A percentile compares a stretch with the other conserved stretches of the same genome.
Evolutionary conservation across 2,113 vertebrate species (phyloP).

Genomic region (Hassar affinis): DNA sequence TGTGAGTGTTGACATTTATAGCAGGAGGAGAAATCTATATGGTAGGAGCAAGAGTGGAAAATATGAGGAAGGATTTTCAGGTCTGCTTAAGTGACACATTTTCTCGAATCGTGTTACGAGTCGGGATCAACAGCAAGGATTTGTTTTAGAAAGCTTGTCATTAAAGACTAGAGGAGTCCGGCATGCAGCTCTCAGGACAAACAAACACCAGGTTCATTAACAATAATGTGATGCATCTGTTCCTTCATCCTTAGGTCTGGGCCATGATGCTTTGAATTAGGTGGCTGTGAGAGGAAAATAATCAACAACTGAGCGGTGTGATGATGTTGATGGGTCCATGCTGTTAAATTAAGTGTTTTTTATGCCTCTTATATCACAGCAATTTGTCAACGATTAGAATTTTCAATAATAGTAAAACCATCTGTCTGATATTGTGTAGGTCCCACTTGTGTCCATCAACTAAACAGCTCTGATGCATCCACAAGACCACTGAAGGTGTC

Average conservation of each 20-base stretch:
- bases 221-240: background rate
- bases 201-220: background rate
- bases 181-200: background rate
- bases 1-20: constrained; percentile 15
- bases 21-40: background rate
- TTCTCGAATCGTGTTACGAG: background rate
- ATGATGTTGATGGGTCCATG: too few species aligned
- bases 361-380: too few species aligned
- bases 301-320: too few species aligned
- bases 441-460: too few species aligned
- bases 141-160: background rate
- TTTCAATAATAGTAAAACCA: too few species aligned
- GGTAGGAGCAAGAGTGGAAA: background rate
- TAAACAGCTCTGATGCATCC: too few species aligned
- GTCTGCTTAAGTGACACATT: background rate
- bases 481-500: too few species aligned
- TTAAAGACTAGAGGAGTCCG: background rate
- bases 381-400: too few species aligned
- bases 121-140: background rate
- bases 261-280: background rate
- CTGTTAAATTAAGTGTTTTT: too few species aligned
- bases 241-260: background rate
- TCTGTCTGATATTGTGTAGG: too few species aligned
- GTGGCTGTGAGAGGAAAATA: too few species aligned
- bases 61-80: background rate